A percentile compares a stretch with the other conserved stretches of the same genome.
These are phyloP conservation scores for Tokudaia muenninki DNA, from an alignment of 2,797 vertebrate species.

Conservation along the genomic window DNA sequence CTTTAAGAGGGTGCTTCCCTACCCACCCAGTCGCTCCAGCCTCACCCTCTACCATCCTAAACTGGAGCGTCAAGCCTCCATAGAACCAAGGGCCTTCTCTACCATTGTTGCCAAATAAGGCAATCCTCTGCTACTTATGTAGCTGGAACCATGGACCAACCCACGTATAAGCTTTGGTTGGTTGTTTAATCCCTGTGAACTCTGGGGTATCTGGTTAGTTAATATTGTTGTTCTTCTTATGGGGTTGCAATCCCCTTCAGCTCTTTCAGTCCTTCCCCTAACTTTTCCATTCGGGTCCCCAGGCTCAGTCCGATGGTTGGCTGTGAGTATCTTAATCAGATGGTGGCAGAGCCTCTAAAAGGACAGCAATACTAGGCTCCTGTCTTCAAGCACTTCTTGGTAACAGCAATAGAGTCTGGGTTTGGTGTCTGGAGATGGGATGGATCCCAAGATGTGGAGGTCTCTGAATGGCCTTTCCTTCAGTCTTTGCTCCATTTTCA, in stretches of 20 bases:
- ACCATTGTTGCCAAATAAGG: neutral
- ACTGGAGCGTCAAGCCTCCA: neutral
- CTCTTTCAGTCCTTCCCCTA: neutral
- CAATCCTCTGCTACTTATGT: neutral
- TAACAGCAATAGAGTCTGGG: neutral
- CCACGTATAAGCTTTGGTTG: neutral
- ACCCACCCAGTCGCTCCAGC: neutral
- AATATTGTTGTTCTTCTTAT: neutral
- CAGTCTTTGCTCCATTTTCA: too few relatives aligned
- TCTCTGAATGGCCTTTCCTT: too few relatives aligned
- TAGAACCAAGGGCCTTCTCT: neutral
- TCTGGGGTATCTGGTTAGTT: neutral
- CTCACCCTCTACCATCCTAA: neutral
- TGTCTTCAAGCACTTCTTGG: neutral
- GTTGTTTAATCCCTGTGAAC: neutral
- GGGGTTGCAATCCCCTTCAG: neutral
- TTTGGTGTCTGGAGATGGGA: neutral
- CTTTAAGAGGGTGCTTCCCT: neutral
- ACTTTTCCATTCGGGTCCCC: neutral
- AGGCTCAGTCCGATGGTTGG: accelerated
- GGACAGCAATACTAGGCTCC: neutral
- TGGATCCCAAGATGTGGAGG: neutral
- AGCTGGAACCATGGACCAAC: neutral
- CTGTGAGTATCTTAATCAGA: neutral
- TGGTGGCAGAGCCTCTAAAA: neutral